phyloP scores from a whole-genome alignment of 92 coral and sea anemone genomes.

The Chrysogorgia sp. region DNA sequence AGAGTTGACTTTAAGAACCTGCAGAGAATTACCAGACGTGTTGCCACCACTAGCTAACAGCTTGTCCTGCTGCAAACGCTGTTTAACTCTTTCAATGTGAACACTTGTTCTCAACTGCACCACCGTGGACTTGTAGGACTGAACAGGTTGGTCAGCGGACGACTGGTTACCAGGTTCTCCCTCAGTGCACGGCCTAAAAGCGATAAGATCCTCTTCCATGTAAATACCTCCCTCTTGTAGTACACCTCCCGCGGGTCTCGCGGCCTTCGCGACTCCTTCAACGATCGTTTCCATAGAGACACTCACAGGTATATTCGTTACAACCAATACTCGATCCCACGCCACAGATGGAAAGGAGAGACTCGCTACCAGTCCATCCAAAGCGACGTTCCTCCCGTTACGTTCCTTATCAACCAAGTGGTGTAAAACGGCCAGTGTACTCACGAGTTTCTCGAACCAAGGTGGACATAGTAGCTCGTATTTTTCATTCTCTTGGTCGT shows the following conservation, averaged over 20 bases:
- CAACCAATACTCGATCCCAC: slow-evolving; percentile 77
- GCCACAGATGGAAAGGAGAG: slow-evolving; percentile 70
- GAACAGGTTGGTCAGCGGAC: slow-evolving; percentile 22
- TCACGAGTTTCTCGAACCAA: slow-evolving; percentile 84
- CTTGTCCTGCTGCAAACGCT: slow-evolving; percentile 48
- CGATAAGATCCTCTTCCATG: slow-evolving; percentile 10
- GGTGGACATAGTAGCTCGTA: slow-evolving; percentile 67
- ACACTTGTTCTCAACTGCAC: slow-evolving; percentile 82
- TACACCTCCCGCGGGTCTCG: slow-evolving; percentile 82
- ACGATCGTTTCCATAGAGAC: slow-evolving; percentile 68
- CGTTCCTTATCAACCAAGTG: slow-evolving; percentile 70
- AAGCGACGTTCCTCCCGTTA: slow-evolving; percentile 56
- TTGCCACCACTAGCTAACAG: slow-evolving; percentile 45
- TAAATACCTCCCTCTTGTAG: background rate
- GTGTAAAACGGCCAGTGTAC: slow-evolving; percentile 65
- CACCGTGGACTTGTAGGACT: slow-evolving; percentile 63
- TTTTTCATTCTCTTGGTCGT: background rate
- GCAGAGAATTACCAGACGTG: slow-evolving; percentile 64
- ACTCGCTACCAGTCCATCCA: slow-evolving; percentile 75
- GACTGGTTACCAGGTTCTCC: slow-evolving; percentile 20
- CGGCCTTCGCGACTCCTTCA: slow-evolving; percentile 76
- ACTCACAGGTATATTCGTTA: slow-evolving; percentile 80
- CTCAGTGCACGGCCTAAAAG: slow-evolving; percentile 6
- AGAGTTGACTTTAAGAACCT: slow-evolving; percentile 79
- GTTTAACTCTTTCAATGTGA: slow-evolving; percentile 85